Conservation (phyloP, 2,113 vertebrate genomes). For the Hemichromis elongatus region DNA sequence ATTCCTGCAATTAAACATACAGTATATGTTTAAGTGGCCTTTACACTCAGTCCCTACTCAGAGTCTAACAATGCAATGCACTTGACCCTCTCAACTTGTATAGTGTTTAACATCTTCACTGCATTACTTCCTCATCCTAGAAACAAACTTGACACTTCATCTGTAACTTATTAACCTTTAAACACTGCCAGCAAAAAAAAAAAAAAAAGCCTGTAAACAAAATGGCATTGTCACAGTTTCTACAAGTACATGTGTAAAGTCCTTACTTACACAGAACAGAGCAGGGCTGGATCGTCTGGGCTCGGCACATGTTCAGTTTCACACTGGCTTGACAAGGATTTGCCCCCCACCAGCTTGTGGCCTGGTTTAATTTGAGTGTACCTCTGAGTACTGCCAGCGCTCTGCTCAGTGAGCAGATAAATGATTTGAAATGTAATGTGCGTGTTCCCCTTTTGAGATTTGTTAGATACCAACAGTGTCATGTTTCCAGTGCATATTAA, state of each 20-base stretch:
- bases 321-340: slow-evolving; percentile 41
- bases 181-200: slow-evolving; percentile 54
- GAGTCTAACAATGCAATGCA: slow-evolving; percentile 5
- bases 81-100: slow-evolving; percentile 17
- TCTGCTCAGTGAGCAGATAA: background rate
- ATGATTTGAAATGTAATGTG: background rate
- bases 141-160: slow-evolving; percentile 47
- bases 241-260: slow-evolving; percentile 40
- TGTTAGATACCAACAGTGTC: background rate
- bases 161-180: slow-evolving; percentile 68
- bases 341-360: background rate
- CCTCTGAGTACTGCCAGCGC: background rate
- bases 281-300: slow-evolving; percentile 8
- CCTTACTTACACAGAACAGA: slow-evolving; percentile 63
- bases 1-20: slow-evolving; percentile 1
- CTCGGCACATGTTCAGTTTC: slow-evolving; percentile 52
- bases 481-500: background rate
- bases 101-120: slow-evolving; percentile 21
- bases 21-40: background rate
- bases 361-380: slow-evolving; percentile 43
- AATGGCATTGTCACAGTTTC: slow-evolving; percentile 40
- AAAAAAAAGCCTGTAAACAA: slow-evolving; percentile 60
- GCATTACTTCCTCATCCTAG: slow-evolving; percentile 8
- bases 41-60: background rate
- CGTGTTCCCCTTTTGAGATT: background rate